phyloP scores from a whole-genome alignment of 2,888 invertebrate species.

The Autographa gamma region DNA sequence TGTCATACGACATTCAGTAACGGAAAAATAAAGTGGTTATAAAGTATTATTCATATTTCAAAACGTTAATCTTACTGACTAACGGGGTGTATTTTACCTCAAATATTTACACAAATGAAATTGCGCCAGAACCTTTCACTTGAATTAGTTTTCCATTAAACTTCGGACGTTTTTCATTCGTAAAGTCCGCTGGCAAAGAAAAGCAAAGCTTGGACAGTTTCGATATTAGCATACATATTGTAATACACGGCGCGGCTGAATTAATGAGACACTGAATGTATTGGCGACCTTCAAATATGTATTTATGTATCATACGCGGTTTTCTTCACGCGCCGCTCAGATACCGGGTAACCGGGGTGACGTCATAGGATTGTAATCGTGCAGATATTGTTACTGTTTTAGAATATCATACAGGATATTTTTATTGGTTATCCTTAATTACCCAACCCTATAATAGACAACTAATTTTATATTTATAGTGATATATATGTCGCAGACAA shows the following conservation, averaged over 20 bases:
- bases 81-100: neutral
- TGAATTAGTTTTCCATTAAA: neutral
- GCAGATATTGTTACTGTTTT: slow-evolving; percentile 26
- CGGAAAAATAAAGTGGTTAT: neutral
- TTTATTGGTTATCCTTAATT: slow-evolving; percentile 24
- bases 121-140: neutral
- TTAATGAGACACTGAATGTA: slow-evolving; percentile 51
- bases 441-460: neutral
- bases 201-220: slow-evolving; percentile 24
- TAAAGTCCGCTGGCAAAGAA: slow-evolving; percentile 20
- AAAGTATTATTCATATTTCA: neutral
- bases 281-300: slow-evolving; percentile 43
- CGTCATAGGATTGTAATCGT: slow-evolving; percentile 40
- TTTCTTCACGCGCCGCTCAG: slow-evolving; percentile 36
- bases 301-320: slow-evolving; percentile 42
- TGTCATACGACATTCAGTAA: neutral
- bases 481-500: too few species aligned
- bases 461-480: too few species aligned
- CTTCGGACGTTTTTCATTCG: neutral
- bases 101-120: neutral
- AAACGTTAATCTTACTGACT: neutral
- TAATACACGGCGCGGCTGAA: slow-evolving; percentile 43
- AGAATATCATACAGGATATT: slow-evolving; percentile 10
- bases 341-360: slow-evolving; percentile 20
- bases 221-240: slow-evolving; percentile 32